These are phyloP conservation scores for Sinelater perroti DNA, from an alignment of 2,888 invertebrate species.

Conservation along the genomic window DNA sequence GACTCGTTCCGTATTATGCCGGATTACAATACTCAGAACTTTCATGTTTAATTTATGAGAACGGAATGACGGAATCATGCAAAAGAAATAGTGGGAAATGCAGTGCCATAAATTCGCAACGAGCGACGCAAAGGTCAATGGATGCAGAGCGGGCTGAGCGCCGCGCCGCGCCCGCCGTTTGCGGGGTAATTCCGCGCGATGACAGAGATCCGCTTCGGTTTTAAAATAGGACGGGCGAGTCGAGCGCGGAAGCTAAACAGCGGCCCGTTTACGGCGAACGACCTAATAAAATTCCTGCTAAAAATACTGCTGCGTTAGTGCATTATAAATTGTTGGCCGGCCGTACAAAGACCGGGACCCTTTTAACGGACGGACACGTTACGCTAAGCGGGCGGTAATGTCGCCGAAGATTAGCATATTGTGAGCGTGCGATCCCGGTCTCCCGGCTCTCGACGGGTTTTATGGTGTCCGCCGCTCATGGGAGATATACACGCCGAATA, in stretches of 20 bases:
- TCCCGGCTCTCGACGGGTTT: conserved; percentile 39
- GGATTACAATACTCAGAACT: no score
- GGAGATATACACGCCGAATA: conserved; percentile 34
- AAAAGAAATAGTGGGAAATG: conserved; percentile 2
- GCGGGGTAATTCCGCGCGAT: not conserved
- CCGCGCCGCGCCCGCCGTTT: no score
- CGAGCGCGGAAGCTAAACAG: conserved; percentile 16
- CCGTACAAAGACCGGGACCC: conserved; percentile 34
- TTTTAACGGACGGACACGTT: conserved; percentile 37
- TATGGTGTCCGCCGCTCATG: conserved; percentile 38
- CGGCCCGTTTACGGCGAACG: conserved; percentile 24
- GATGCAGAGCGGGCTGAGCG: no score
- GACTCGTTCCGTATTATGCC: no score
- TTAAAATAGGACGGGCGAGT: conserved; percentile 10
- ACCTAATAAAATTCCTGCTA: conserved; percentile 29
- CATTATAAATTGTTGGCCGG: conserved; percentile 36
- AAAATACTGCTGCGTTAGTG: conserved; percentile 36
- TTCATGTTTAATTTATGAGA: no score
- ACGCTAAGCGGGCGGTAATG: conserved; percentile 39
- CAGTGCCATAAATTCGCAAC: conserved; percentile 1
- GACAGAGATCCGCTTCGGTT: conserved; percentile 9
- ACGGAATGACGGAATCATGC: no score
- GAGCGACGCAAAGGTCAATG: not conserved
- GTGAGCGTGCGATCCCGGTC: conserved; percentile 39
- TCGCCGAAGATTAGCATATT: conserved; percentile 39